Evolutionary conservation across 2,113 vertebrate species (phyloP).

Genomic region (Pelmatolapia mariae): DNA sequence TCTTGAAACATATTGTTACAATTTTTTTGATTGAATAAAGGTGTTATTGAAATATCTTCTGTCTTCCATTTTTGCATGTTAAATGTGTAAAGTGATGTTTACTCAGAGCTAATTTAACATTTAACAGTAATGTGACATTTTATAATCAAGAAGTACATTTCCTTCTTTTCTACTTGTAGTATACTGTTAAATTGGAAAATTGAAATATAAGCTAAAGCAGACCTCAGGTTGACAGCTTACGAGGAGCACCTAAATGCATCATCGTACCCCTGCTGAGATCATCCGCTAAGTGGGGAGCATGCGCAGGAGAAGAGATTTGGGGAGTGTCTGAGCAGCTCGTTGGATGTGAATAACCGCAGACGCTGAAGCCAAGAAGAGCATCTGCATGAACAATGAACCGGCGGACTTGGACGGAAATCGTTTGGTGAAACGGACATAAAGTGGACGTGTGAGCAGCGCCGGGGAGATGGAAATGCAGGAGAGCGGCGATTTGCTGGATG

Average conservation of each 20-base stretch:
- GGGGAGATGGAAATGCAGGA: background rate
- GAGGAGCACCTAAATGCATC: constrained; percentile 48
- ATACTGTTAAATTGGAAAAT: background rate
- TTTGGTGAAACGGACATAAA: background rate
- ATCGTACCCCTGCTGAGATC: constrained; percentile 18
- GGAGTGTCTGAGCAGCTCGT: constrained; percentile 66
- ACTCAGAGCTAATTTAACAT: background rate
- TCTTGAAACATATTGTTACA: background rate
- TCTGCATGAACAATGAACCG: constrained; percentile 52
- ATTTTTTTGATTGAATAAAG: constrained; percentile 15
- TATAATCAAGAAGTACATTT: background rate
- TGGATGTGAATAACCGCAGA: constrained; percentile 20
- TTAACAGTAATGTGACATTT: background rate
- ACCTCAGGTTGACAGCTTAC: background rate
- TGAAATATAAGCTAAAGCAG: background rate
- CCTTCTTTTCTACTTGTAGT: background rate
- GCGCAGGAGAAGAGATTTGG: constrained; percentile 51
- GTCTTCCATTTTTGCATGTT: background rate
- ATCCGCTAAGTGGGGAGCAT: constrained; percentile 34
- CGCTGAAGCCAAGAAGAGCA: constrained; percentile 27
- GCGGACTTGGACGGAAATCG: background rate
- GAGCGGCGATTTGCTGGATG: constrained; percentile 5
- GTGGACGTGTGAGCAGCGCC: background rate
- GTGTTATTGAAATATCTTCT: background rate
- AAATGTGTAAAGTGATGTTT: background rate